These are phyloP conservation scores for Gryllus longicercus DNA, from an alignment of 2,888 invertebrate genomes.

Conservation along the genomic window DNA sequence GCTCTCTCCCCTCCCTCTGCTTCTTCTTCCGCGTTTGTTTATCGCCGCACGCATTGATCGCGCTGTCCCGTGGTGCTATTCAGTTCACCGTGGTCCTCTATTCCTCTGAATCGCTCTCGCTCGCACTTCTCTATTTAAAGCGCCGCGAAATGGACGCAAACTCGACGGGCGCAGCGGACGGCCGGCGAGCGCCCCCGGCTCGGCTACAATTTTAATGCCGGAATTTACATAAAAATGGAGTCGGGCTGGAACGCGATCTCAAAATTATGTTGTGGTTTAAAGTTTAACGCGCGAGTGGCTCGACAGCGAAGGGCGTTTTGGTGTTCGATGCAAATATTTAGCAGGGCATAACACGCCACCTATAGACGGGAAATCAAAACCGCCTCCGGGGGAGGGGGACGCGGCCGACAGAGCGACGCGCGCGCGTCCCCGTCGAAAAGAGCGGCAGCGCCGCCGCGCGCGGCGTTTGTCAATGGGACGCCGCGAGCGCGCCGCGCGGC, in stretches of 20 bases:
- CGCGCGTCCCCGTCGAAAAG: not conserved
- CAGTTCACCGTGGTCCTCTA: no score
- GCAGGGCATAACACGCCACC: not conserved
- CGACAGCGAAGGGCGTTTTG: not conserved
- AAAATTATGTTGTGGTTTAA: conserved; percentile 17
- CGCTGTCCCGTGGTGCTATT: no score
- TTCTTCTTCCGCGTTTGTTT: no score
- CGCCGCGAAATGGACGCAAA: no score
- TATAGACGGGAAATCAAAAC: not conserved
- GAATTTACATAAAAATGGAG: conserved; percentile 17
- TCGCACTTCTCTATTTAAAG: no score
- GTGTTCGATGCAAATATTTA: conserved; percentile 8
- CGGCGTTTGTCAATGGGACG: no score
- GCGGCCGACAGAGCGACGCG: not conserved
- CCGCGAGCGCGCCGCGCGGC: not conserved
- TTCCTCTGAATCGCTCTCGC: no score
- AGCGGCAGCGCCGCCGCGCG: not conserved
- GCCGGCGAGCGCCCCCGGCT: no score
- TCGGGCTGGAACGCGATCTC: not conserved
- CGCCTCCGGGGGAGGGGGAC: not conserved
- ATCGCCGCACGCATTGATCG: no score
- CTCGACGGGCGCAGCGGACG: no score
- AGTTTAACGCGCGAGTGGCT: not conserved
- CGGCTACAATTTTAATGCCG: conserved; percentile 1
- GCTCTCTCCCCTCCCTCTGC: no score